A percentile compares a stretch with the other conserved stretches of the same genome.
Conservation (phyloP, 2,113 vertebrate species). For the Osmerus mordax region DNA sequence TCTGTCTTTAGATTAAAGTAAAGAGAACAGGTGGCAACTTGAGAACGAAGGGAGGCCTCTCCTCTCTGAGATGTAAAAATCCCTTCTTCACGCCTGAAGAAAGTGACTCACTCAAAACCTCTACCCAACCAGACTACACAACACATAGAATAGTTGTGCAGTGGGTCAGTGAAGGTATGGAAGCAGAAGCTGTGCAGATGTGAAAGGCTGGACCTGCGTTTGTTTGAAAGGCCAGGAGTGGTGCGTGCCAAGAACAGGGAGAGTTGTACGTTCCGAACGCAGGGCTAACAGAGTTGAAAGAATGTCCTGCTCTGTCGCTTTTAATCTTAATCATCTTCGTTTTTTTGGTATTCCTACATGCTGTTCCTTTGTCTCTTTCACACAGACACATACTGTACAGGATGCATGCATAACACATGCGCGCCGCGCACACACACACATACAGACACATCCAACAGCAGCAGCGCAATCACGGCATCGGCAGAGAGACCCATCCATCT, state of each 20-base stretch:
- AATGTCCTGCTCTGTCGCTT: too few species aligned
- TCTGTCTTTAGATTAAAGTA: neutral
- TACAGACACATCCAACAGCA: constrained; percentile 9
- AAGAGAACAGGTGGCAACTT: neutral
- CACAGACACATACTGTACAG: constrained; percentile 8
- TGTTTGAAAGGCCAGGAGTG: too few species aligned
- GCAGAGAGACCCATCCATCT: constrained; percentile 53
- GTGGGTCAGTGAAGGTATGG: too few species aligned
- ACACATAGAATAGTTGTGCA: too few species aligned
- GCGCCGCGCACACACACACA: constrained; percentile 8
- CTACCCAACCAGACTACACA: too few species aligned
- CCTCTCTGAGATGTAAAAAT: neutral
- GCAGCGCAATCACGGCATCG: constrained; percentile 35
- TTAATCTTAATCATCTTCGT: too few species aligned
- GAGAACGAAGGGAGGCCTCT: neutral
- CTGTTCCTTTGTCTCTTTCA: neutral
- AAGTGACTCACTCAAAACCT: neutral
- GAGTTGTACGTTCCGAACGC: too few species aligned
- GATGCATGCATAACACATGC: neutral
- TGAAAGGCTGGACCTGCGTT: too few species aligned
- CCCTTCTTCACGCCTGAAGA: neutral
- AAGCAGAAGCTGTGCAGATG: too few species aligned
- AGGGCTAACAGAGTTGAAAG: too few species aligned
- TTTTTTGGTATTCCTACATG: too few species aligned
- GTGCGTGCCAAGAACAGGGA: too few species aligned